Conservation (phyloP, 1,140 invertebrate genomes). For the Carcinoscorpius rotundicauda region DNA sequence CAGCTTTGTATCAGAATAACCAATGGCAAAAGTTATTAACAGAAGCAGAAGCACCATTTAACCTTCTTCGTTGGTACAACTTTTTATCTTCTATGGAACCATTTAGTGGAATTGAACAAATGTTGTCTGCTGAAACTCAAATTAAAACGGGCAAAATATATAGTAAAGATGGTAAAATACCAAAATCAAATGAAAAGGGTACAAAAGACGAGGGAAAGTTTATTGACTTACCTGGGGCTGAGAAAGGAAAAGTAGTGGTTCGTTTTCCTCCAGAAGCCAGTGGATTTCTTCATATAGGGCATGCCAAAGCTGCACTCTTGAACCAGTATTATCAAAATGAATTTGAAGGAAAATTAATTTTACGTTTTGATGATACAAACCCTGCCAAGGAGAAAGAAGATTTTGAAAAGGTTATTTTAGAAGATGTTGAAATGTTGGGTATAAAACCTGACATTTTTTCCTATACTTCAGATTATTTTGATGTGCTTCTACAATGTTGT, state of each 20-base stretch:
- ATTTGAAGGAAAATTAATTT: slow-evolving; percentile 90
- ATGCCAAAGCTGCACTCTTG: slow-evolving; percentile 95
- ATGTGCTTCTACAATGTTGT: slow-evolving; percentile 77
- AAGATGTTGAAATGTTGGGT: slow-evolving; percentile 82
- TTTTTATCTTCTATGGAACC: slow-evolving; percentile 10
- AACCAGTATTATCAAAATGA: slow-evolving; percentile 94
- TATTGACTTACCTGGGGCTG: slow-evolving; percentile 86
- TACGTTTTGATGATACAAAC: slow-evolving; percentile 99
- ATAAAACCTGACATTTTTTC: slow-evolving; percentile 88
- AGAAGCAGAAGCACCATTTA: slow-evolving; percentile 2
- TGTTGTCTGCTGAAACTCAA: slow-evolving; percentile 6
- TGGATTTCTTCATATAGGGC: slow-evolving; percentile 95
- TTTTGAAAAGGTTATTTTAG: slow-evolving; percentile 91
- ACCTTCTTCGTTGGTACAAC: slow-evolving; percentile 16
- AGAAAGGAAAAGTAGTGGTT: slow-evolving; percentile 87
- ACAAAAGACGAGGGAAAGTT: slow-evolving; percentile 21
- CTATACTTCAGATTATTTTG: slow-evolving; percentile 95
- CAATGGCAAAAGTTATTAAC: neutral
- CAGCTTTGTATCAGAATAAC: slow-evolving; percentile 45
- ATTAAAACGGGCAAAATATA: neutral
- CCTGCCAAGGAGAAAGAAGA: slow-evolving; percentile 98
- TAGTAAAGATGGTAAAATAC: neutral
- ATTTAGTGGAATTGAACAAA: slow-evolving; percentile 13
- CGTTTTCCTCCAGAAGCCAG: slow-evolving; percentile 98
- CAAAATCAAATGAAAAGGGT: neutral